Percentiles rank a stretch among this genome's conserved stretches.
phyloP scores from a whole-genome alignment of 37 sponge, comb jelly and placozoan species.

The Spongilla lacustris region DNA sequence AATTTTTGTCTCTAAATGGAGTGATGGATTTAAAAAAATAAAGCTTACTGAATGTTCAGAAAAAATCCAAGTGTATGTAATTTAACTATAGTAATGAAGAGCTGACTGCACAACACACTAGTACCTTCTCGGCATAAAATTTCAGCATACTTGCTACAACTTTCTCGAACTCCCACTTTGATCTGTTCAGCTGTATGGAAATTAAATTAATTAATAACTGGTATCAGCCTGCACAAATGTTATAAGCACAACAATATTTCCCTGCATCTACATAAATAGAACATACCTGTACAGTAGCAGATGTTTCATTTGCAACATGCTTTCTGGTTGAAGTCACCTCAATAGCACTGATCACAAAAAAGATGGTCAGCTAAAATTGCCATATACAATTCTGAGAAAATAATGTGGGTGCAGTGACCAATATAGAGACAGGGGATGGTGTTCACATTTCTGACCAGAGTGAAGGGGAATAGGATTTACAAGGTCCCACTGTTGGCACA shows the following conservation, averaged over 20 bases:
- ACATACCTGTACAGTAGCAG: neutral
- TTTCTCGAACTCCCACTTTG: conserved; percentile 49
- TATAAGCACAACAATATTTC: no score
- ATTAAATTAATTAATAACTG: neutral
- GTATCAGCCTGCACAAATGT: neutral
- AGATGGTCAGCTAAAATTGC: neutral
- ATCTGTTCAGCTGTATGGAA: neutral
- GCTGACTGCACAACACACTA: no score
- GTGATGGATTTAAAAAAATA: no score
- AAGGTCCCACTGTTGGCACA: no score
- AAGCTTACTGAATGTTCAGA: no score
- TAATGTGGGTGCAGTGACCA: neutral
- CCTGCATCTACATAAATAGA: neutral
- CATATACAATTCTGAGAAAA: neutral
- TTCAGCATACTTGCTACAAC: conserved; percentile 53
- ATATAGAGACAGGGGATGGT: no score
- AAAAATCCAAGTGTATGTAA: no score
- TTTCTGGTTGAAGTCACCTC: neutral
- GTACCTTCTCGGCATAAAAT: conserved; percentile 71
- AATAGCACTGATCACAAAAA: neutral
- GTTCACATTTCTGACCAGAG: no score
- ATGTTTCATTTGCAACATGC: neutral
- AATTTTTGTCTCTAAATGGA: no score
- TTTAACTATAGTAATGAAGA: neutral
- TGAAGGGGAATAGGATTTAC: no score